phyloP scores from a whole-genome alignment of 2,797 vertebrate species.

The Muscicapa comitata region DNA sequence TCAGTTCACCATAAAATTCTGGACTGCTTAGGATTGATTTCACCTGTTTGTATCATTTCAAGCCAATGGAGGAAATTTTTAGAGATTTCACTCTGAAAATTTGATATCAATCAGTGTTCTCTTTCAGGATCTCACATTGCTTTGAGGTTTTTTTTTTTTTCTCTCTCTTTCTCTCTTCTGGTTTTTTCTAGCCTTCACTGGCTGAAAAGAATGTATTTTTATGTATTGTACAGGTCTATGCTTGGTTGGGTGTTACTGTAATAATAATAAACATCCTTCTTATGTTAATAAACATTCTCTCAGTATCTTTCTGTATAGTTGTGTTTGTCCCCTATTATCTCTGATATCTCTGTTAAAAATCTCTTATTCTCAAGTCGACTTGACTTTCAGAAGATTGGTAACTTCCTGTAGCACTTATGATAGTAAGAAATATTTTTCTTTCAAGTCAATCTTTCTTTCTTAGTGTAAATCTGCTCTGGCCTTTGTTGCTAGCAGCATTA shows the following conservation, averaged over 20 bases:
- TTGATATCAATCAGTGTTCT: background rate
- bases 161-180: background rate
- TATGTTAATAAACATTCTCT: background rate
- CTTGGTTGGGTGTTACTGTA: background rate
- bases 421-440: background rate
- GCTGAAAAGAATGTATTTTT: background rate
- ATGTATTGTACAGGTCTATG: background rate
- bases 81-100: background rate
- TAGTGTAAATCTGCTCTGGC: background rate
- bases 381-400: background rate
- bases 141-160: background rate
- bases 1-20: background rate
- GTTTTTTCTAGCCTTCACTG: background rate
- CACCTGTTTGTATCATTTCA: background rate
- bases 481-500: background rate
- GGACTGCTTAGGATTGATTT: background rate
- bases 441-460: background rate
- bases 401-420: background rate
- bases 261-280: background rate
- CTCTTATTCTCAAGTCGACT: background rate
- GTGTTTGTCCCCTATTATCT: background rate
- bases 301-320: background rate
- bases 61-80: background rate
- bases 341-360: background rate
- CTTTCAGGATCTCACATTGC: background rate